These are phyloP conservation scores for Fregata magnificens DNA, from an alignment of 2,113 vertebrate genomes.

Conservation along the genomic window DNA sequence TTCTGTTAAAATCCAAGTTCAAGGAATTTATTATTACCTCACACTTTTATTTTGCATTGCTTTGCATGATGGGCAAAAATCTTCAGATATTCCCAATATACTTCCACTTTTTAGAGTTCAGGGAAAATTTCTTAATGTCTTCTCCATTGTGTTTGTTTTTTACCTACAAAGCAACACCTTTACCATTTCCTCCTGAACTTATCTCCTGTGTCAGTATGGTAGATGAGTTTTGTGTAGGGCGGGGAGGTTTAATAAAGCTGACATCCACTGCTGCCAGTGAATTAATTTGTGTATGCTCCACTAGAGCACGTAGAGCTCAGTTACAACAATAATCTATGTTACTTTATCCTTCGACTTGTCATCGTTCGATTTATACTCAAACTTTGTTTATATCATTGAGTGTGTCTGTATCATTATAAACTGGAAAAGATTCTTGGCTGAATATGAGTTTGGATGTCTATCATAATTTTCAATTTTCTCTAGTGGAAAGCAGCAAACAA, in stretches of 20 bases:
- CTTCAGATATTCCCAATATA: background rate
- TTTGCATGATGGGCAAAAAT: background rate
- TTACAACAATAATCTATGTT: background rate
- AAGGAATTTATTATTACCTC: background rate
- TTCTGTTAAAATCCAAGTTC: background rate
- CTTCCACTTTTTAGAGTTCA: background rate
- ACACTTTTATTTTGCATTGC: background rate
- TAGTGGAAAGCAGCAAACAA: background rate
- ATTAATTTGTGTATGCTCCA: background rate
- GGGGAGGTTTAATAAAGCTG: background rate
- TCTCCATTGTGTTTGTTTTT: background rate
- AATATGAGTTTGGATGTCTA: background rate
- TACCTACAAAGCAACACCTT: background rate
- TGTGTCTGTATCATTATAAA: background rate
- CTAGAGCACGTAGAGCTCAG: background rate
- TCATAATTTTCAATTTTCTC: background rate
- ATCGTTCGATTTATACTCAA: background rate
- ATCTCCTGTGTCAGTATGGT: background rate
- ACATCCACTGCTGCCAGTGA: background rate
- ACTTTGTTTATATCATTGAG: background rate
- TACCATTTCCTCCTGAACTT: background rate
- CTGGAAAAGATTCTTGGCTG: background rate
- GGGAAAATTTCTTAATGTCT: background rate
- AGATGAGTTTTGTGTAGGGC: background rate
- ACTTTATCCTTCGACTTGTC: background rate